A percentile compares a stretch with the other conserved stretches of the same genome.
These are phyloP conservation scores for Cryptops parisi DNA, from an alignment of 2,888 invertebrate genomes.

Conservation along the genomic window DNA sequence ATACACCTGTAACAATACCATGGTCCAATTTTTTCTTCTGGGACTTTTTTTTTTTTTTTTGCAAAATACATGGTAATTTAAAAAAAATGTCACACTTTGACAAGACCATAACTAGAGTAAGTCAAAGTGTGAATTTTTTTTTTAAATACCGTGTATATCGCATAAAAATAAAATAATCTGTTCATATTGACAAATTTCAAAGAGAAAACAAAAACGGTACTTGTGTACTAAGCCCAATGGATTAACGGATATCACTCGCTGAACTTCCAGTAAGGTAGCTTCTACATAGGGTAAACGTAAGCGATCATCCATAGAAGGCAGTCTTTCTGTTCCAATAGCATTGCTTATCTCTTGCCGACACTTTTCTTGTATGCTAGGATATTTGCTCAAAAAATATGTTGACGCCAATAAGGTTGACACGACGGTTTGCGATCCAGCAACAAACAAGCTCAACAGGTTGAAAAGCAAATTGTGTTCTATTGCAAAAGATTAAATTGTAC, in stretches of 20 bases:
- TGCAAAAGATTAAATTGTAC: too few species aligned
- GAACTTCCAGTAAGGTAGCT: slow-evolving; percentile 13
- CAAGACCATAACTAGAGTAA: too few species aligned
- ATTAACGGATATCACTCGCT: slow-evolving; percentile 8
- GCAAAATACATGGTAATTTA: too few species aligned
- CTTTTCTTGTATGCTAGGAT: slow-evolving; percentile 54
- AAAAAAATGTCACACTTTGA: too few species aligned
- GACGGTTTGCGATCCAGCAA: slow-evolving; percentile 77
- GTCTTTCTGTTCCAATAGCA: slow-evolving; percentile 51
- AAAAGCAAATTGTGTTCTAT: slow-evolving; percentile 1
- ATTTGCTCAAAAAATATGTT: slow-evolving; percentile 54
- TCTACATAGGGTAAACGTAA: slow-evolving; percentile 19
- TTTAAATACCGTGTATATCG: neutral
- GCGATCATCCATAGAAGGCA: slow-evolving; percentile 54
- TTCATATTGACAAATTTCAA: neutral
- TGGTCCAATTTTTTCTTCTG: too few species aligned
- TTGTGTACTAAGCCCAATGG: slow-evolving; percentile 17
- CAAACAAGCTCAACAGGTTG: slow-evolving; percentile 55
- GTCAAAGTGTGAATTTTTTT: too few species aligned
- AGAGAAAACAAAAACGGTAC: neutral
- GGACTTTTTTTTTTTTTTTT: too few species aligned
- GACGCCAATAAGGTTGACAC: slow-evolving; percentile 61
- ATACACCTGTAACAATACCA: too few species aligned
- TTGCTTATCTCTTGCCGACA: slow-evolving; percentile 63
- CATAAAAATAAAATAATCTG: neutral